Base-by-base conservation (phyloP, 2,797 vertebrate genomes). In the Chromobotia macracanthus region DNA sequence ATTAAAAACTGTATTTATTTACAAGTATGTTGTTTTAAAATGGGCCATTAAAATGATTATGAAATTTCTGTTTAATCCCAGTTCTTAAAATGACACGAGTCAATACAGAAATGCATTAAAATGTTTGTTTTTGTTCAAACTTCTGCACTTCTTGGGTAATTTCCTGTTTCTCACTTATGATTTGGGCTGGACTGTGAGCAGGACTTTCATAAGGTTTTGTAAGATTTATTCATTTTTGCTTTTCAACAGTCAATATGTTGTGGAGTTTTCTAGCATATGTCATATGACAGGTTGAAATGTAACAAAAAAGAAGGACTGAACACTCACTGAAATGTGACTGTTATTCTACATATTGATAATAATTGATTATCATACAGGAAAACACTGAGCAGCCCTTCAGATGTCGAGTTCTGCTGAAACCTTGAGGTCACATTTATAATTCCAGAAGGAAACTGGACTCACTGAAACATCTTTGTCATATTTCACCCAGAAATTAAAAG, bases 1-100 rank as follows among this genome's bases (percentile, higher is more conserved):
- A 64, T 77, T 67, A 68, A 38, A 68, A 78, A 76, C 56, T 16
- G 19, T 48, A 51, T 80, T 77, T 80, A 80, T 81, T 82, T 64
- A 83, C 68, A 80, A 81, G 77, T 75, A 63, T 51, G 48, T 64
- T 48, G 48, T 80, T 53, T 77, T 74, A 70, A 84, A 80, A 75
- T 53, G 35, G 56, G 70, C 51, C 46, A 21, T 56, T 68, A 61
- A 77, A 68, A 73, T 55, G 15, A n/a, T n/a, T 66, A 44, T 53
- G 73, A 66, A 66, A 55, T 44, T 66, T 50, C 46, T 3, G 4
- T 18, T 51, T 31, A 38, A 25, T 55, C 19, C 21, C 25, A 56
- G 51, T 65, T 13, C 1, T 53, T 28, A 65, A 75, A 75, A 75
- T 41, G 72, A 50, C 68, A 3, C 1, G 58, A 75, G 61, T 66